Base-by-base conservation (phyloP, 1,140 invertebrate species). In the Drosophila pachea region DNA sequence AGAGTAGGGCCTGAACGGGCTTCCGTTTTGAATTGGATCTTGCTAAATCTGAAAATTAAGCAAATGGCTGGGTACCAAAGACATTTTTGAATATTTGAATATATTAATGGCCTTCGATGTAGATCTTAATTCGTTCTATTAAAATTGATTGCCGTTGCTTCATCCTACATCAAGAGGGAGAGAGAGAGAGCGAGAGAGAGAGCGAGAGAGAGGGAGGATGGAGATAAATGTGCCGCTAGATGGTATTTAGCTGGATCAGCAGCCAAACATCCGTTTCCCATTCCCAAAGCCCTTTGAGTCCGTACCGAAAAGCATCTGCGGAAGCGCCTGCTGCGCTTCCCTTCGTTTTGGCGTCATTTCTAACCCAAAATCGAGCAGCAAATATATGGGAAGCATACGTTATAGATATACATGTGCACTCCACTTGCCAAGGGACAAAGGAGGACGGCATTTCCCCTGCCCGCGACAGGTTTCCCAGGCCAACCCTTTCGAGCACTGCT, bases 201-300 rank as follows among this genome's bases (percentile, higher is more conserved):
- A 38, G 38, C 0, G 38, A n/a, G 38, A 40, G 11, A 40, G 11
- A 40, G 2, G 4, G 8, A 40, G 38, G 38, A 4, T 11, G 11
- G 38, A 40, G 36, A 38, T 4, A 9, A 0, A 38, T 3, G n/a
- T 1, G n/a, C n/a, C 3, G 8, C 4, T 9, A 12, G 38, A 12
- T 22, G 22, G 1, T 22, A 22, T 22, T 22, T 3, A 32, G 32
- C 29, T 33, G 6, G 31, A 43, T 7, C 22, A 12, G 36, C 7
- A 29, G 40, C 36, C 11, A 22, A 38, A 66, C 68, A 66, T 70
- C 68, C 68, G 68, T 59, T 70, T 70, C 68, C 54, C 68, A 66
- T 58, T 48, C 53, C 52, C 47, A 14, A 43, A 43, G 29, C 38
- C 22, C 5, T 42, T 40, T 36, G 48, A 56, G 56, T 64, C 38